These are phyloP conservation scores for Megalopta genalis DNA, from an alignment of 1,140 invertebrate species.

Conservation along the genomic window DNA sequence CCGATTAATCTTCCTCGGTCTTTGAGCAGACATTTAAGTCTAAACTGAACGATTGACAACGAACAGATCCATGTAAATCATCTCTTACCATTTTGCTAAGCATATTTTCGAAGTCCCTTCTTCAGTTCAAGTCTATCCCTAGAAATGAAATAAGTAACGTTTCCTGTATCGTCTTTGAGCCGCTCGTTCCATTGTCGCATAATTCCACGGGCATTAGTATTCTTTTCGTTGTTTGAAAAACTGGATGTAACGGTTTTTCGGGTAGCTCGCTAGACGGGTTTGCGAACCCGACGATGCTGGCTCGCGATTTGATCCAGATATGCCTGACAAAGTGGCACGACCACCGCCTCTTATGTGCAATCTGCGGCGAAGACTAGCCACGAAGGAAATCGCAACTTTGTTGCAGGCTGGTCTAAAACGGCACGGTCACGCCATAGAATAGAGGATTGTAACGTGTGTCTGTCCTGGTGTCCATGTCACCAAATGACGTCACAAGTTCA, in stretches of 20 bases:
- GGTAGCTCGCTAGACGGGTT: neutral
- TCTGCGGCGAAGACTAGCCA: neutral
- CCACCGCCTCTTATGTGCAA: conserved; percentile 1
- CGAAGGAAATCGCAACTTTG: conserved; percentile 20
- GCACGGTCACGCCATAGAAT: conserved; percentile 1
- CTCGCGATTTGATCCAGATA: conserved; percentile 6
- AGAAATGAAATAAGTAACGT: too few relatives aligned
- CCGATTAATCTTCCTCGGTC: too few relatives aligned
- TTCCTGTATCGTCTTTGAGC: too few relatives aligned
- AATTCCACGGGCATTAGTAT: too few relatives aligned
- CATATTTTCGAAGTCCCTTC: too few relatives aligned
- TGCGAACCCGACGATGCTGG: neutral
- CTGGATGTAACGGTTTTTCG: conserved; percentile 19
- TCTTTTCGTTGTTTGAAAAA: too few relatives aligned
- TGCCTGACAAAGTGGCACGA: conserved; percentile 15
- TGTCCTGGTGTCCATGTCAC: neutral
- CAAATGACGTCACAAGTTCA: conserved; percentile 3
- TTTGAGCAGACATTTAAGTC: too few relatives aligned
- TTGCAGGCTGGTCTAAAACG: neutral
- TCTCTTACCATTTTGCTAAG: too few relatives aligned
- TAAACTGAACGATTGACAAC: too few relatives aligned
- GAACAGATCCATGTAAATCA: too few relatives aligned
- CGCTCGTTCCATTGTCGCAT: too few relatives aligned
- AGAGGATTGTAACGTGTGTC: neutral
- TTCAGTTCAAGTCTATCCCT: too few relatives aligned